Evolutionary conservation across 2,113 vertebrate genomes (phyloP), one percentile per base, ranked within the genome.

Genomic region (Coturnix japonica): DNA sequence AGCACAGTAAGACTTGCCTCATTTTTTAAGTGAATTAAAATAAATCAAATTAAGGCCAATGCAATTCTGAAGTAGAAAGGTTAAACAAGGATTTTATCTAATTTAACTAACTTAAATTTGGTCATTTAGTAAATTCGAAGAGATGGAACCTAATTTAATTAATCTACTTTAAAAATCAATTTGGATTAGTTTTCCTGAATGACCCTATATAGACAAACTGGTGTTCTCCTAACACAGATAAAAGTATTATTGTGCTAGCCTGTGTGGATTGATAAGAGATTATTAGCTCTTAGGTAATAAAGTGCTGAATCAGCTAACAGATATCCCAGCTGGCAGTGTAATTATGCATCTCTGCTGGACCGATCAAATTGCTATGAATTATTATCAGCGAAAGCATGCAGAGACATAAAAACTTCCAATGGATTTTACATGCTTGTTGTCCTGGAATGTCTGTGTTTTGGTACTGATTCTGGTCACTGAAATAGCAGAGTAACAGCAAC

Each of bases 131-230:
- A 72, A 92, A 96, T 91, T 87, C 2, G 0, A 85, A 92, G 85
- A 89, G 75, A 79, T 74, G 56, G 81, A 75, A 83, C 75, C n/a
- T 83, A 78, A 93, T 93, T 90, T 78, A 90, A 95, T 93, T 85
- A 83, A 91, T 91, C 82, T 86, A 90, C 82, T 95, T 95, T 86
- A 85, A 95, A 95, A 95, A 96, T 95, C 93, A 78, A 93, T 95
- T 95, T 78, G 90, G 90, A 94, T 96, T 94, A 93, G 61, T 85
- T 90, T 93, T 83, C 79, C 69, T 71, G 80, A 94, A 78, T 56
- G 33, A 85, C 25, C 19, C 72, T 31, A 7, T 53, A 53, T 39
- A 93, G 93, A 83, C 80, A 90, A 83, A 6, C 75, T 6, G 13
- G 25, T 2, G 1, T 81, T 88, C 66, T 79, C 59, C 80, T 66